Evolutionary conservation across 1,140 invertebrate species (phyloP), one percentile per base, ranked within the genome.

Genomic region (Pseudomyrmex gracilis): DNA sequence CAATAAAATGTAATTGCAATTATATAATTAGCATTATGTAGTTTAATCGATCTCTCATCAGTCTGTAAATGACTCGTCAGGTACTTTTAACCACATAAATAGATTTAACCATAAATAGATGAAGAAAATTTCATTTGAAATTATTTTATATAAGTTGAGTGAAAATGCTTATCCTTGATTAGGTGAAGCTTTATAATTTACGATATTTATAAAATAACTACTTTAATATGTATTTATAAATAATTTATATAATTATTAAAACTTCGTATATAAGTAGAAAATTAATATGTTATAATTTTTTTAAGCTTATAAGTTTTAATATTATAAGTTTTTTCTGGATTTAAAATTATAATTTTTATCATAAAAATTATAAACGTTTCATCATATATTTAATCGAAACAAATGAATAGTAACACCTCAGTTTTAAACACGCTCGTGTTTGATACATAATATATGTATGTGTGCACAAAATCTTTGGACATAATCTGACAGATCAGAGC

Each of bases 281-380:
- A 34, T 34, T 34, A 34, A 34, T 34, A 5, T 34, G 7, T 7
- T 34, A 34, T 34, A 34, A 0, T 34, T 34, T 34, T 34, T 34
- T 34, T 7, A 0, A 34, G 7, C 5, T 34, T 34, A 34, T 34
- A 34, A 34, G 34, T 34, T 34, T 34, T 34, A 34, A 34, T 7
- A 34, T 34, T 7, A 34, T 34, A 34, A 34, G 34, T 34, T 34
- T 34, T 34, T 34, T 34, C 34, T 34, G 0, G 5, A 34, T 34
- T 34, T 34, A 4, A 0, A 34, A 34, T 7, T 34, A 34, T 53
- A 12, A 53, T 76, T 63, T 63, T 76, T 51, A 9, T 12, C 15
- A 51, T 63, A 76, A 63, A 2, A 15, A 74, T 51, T n/a, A 74
- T 63, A 63, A 51, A 53, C 53, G 1, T 63, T 34, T 76, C 43